phyloP scores from a whole-genome alignment of 2,797 vertebrate genomes.

The Acrossocheilus fasciatus region DNA sequence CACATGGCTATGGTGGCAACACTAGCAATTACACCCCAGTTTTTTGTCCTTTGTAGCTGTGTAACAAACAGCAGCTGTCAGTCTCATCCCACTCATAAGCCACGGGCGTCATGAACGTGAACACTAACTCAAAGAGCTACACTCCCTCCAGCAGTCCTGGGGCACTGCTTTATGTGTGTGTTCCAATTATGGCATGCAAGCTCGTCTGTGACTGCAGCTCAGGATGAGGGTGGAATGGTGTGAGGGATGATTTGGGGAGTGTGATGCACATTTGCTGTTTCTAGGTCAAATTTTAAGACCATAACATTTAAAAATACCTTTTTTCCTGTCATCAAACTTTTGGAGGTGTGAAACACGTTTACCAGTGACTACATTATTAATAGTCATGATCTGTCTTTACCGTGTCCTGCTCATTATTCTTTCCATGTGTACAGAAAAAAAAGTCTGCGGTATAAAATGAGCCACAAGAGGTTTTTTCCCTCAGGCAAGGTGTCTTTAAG shows the following conservation, averaged over 20 bases:
- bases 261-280: conserved; percentile 11
- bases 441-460: neutral
- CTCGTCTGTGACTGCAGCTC: conserved; percentile 17
- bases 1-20: conserved; percentile 1
- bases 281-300: conserved; percentile 38
- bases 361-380: neutral
- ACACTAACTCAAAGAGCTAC: conserved; percentile 40
- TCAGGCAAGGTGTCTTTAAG: neutral
- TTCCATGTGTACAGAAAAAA: neutral
- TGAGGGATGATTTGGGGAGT: neutral
- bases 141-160: conserved; percentile 30
- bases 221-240: conserved; percentile 5
- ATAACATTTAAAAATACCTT: neutral
- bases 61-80: conserved; percentile 48
- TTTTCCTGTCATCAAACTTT: neutral
- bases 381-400: conserved; percentile 1
- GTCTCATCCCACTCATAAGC: conserved; percentile 35
- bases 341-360: neutral
- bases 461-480: neutral
- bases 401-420: neutral
- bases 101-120: conserved; percentile 26
- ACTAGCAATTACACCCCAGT: conserved; percentile 10
- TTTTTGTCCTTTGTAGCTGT: conserved; percentile 34
- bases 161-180: conserved; percentile 35
- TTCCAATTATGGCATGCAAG: conserved; percentile 44